Conservation (phyloP, 2,797 vertebrate species). For the Coregonus ussuriensis region DNA sequence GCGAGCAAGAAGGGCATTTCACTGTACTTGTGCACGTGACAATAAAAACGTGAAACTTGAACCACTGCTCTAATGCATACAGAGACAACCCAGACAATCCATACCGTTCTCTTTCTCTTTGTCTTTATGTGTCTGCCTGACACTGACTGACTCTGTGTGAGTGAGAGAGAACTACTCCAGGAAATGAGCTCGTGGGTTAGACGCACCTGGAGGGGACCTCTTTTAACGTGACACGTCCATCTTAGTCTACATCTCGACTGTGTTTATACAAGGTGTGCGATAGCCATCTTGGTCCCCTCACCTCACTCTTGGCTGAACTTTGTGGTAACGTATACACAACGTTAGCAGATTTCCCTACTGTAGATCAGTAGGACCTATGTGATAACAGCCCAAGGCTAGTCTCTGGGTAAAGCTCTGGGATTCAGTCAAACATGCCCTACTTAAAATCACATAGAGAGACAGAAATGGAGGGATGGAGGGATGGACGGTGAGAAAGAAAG, state of each 20-base stretch:
- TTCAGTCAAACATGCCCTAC: constrained; percentile 37
- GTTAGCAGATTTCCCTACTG: constrained; percentile 33
- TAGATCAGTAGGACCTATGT: constrained; percentile 1
- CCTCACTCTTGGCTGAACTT: constrained; percentile 61
- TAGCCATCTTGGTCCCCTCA: constrained; percentile 36
- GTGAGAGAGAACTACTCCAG: constrained; percentile 7
- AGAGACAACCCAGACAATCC: too few species aligned
- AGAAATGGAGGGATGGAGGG: not conserved
- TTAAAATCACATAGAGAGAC: constrained; percentile 35
- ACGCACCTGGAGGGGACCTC: constrained; percentile 42
- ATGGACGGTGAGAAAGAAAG: not conserved
- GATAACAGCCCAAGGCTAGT: constrained; percentile 29
- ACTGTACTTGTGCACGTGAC: too few species aligned
- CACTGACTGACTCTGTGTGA: constrained; percentile 10
- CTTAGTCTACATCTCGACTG: constrained; percentile 30
- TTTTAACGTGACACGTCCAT: constrained; percentile 19
- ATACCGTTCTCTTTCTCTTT: not conserved
- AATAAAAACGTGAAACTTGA: too few species aligned
- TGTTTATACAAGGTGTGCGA: constrained; percentile 57
- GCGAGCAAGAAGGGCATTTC: too few species aligned
- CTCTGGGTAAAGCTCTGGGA: constrained; percentile 21
- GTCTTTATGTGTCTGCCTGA: not conserved
- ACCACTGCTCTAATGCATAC: too few species aligned
- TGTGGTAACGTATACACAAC: constrained; percentile 56
- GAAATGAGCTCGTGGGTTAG: constrained; percentile 17